These are phyloP conservation scores for Molanna angustata DNA, from an alignment of 2,888 invertebrate genomes.

Conservation along the genomic window DNA sequence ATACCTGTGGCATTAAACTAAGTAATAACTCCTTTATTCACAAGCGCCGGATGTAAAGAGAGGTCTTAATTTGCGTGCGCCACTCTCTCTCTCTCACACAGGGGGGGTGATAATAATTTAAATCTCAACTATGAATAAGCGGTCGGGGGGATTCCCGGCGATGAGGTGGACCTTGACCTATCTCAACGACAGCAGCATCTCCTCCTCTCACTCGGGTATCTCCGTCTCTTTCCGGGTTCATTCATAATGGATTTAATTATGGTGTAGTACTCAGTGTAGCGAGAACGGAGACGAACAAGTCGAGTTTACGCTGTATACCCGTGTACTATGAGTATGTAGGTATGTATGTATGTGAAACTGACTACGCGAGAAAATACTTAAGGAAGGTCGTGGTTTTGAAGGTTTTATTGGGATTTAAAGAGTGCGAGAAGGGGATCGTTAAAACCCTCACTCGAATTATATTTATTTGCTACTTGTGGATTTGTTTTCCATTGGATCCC, in stretches of 20 bases:
- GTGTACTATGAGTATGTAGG: too few species aligned
- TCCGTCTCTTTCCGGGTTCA: conserved; percentile 15
- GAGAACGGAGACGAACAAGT: not conserved
- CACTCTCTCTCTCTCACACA: too few species aligned
- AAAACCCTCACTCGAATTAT: too few species aligned
- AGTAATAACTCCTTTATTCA: conserved; percentile 30
- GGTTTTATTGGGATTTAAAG: conserved; percentile 17
- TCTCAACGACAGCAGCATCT: conserved; percentile 20
- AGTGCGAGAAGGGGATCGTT: too few species aligned
- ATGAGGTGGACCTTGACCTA: conserved; percentile 31
- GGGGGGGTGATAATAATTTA: conserved; percentile 25
- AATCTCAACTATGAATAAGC: conserved; percentile 26
- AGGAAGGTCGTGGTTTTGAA: conserved; percentile 24
- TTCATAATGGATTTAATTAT: conserved; percentile 34
- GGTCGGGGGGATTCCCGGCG: conserved; percentile 10
- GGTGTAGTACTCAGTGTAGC: conserved; percentile 19
- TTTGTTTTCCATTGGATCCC: too few species aligned
- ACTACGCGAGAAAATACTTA: conserved; percentile 4
- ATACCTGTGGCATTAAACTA: conserved; percentile 22
- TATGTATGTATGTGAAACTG: not conserved
- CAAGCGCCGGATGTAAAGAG: conserved; percentile 25
- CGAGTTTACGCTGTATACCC: too few species aligned
- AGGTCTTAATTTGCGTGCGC: conserved; percentile 26
- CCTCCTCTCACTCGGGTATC: conserved; percentile 11
- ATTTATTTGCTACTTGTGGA: too few species aligned